Evolutionary conservation across 2,888 invertebrate genomes (phyloP).

Genomic region (Anarsia innoxiella): DNA sequence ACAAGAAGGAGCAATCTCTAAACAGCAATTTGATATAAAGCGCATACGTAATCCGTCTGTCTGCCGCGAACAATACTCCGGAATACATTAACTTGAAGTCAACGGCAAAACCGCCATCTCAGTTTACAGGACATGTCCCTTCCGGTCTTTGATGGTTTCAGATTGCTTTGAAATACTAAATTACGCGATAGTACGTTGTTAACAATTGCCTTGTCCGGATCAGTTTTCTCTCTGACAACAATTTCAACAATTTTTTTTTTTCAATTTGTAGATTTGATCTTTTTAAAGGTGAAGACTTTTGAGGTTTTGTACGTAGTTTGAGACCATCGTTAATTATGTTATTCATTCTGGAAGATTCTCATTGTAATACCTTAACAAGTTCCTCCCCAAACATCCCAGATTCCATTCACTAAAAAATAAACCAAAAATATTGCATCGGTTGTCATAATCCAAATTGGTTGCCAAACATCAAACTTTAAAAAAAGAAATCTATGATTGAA

Average conservation of each 20-base stretch:
- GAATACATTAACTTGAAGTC: conserved; percentile 65
- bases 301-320: too few species aligned
- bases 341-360: too few species aligned
- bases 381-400: too few species aligned
- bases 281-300: too few species aligned
- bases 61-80: conserved; percentile 57
- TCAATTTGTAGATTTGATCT: too few species aligned
- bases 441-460: conserved; percentile 54
- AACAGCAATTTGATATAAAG: conserved; percentile 43
- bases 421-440: conserved; percentile 33
- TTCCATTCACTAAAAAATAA: conserved; percentile 16
- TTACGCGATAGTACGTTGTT: conserved; percentile 3
- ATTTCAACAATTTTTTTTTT: too few species aligned
- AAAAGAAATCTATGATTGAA: conserved; percentile 63
- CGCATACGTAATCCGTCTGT: conserved; percentile 49
- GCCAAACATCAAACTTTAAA: conserved; percentile 55
- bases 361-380: too few species aligned
- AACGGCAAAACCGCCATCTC: conserved; percentile 37
- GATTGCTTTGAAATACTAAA: conserved; percentile 12
- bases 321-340: too few species aligned
- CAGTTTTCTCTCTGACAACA: too few species aligned
- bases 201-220: conserved; percentile 4
- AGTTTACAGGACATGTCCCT: conserved; percentile 21
- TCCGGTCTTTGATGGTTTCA: conserved; percentile 26
- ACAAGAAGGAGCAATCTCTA: too few species aligned